Percentiles rank a stretch among this genome's conserved stretches.
These are phyloP conservation scores for Cylindroiulus punctatus DNA, from an alignment of 2,888 invertebrate genomes.

Conservation along the genomic window DNA sequence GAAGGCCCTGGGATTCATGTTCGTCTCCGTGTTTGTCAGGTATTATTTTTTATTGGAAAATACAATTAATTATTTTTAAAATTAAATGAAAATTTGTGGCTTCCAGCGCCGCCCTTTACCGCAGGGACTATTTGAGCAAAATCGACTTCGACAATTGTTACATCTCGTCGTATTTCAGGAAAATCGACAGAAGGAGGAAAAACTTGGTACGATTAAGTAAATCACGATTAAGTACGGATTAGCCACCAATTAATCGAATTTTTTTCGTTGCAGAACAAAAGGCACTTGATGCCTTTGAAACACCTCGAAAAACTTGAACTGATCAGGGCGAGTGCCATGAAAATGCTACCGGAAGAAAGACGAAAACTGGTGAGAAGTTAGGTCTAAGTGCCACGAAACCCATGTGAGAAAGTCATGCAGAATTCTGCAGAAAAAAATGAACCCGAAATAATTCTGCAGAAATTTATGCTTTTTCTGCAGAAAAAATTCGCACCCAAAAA, in stretches of 20 bases:
- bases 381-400: not conserved
- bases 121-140: not conserved
- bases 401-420: not conserved
- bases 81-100: too few relatives aligned
- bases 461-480: too few relatives aligned
- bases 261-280: conserved; percentile 12
- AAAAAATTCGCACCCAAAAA: too few relatives aligned
- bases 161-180: conserved; percentile 52
- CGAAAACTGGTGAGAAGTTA: not conserved
- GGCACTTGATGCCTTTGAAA: conserved; percentile 50
- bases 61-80: too few relatives aligned
- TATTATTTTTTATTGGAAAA: too few relatives aligned
- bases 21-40: conserved; percentile 12
- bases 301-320: conserved; percentile 48
- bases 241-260: too few relatives aligned
- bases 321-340: not conserved
- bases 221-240: too few relatives aligned
- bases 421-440: too few relatives aligned
- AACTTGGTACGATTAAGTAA: not conserved
- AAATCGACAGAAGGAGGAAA: conserved; percentile 55
- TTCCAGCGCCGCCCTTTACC: conserved; percentile 50
- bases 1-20: not conserved
- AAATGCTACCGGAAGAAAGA: conserved; percentile 43
- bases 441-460: too few relatives aligned
- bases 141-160: conserved; percentile 54